Base-by-base conservation (phyloP, 2,113 vertebrate species). In the Oceanodroma tethys region DNA sequence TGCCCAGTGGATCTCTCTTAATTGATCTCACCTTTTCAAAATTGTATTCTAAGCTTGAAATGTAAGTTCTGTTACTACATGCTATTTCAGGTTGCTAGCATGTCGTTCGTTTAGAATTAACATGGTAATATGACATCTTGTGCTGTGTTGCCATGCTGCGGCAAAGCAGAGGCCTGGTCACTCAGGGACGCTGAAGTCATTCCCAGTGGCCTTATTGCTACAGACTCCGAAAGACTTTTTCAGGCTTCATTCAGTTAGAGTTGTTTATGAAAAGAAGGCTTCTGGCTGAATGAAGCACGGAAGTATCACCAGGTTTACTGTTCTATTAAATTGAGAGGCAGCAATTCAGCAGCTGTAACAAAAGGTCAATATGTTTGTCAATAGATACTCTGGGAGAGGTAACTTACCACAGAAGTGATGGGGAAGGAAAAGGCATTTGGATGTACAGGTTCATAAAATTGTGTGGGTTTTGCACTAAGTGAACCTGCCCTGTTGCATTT, bases 401-500 rank as follows among this genome's bases (percentile, higher is more conserved):
- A 14, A 9, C 13, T 30, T 27, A 4, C 8, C 6, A 7, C 45
- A 43, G 38, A 34, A 32, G 43, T 0, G 11, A 27, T 0, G 9
- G 34, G 60, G 62, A 72, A 56, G 72, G 45, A 55, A 29, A 16
- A 83, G 55, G 53, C 36, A 15, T 34, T 62, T 56, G 89, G 67
- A 16, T 36, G 29, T 71, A 16, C 34, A n/a, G 29, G 43, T 71
- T 94, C 55, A 7, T 36, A 10, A 17, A 38, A 56, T 1, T 7
- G 9, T n/a, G 52, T 48, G 66, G n/a, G 56, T 13, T 75, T 67
- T 94, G 73, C 59, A 65, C 23, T 7, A 3, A 13, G 23, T 38
- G 40, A 92, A 90, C 89, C 75, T 92, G 83, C 58, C 53, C 14
- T 22, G 58, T n/a, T 72, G 75, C 80, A 81, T 93, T 96, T 91